Conservation (phyloP, 2,797 vertebrate species). For the Psittacula derbiana region DNA sequence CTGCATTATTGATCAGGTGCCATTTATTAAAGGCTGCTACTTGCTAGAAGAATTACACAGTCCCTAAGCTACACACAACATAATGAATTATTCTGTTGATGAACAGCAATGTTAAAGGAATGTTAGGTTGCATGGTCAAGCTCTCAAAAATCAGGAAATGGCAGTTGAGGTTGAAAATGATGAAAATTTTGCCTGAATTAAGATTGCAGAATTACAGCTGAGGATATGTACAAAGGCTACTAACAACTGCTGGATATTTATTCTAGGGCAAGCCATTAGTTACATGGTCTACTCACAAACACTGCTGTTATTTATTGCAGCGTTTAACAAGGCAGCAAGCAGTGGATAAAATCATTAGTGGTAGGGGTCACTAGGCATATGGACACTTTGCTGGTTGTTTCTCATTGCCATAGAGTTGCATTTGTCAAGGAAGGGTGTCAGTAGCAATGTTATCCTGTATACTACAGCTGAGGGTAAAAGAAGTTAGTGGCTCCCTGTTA, state of each 20-base stretch:
- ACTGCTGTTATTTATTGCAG: not conserved
- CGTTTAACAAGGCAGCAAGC: not conserved
- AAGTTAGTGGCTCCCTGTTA: not conserved
- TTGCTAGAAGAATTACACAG: slow-evolving; percentile 46
- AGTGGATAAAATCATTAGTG: not conserved
- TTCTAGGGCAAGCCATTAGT: not conserved
- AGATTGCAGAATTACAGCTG: not conserved
- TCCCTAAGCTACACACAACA: not conserved
- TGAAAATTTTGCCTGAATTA: not conserved
- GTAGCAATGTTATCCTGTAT: not conserved
- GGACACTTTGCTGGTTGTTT: not conserved
- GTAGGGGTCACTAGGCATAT: not conserved
- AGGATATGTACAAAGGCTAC: not conserved
- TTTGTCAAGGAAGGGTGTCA: not conserved
- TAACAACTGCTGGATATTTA: not conserved
- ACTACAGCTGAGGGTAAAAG: not conserved
- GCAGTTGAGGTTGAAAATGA: not conserved
- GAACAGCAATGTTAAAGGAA: not conserved
- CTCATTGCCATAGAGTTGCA: not conserved
- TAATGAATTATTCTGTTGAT: slow-evolving; percentile 36
- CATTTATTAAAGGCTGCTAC: slow-evolving; percentile 64
- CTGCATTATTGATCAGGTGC: slow-evolving; percentile 68
- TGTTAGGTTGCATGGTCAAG: not conserved
- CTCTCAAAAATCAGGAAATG: not conserved
- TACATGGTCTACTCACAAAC: not conserved